Conservation (phyloP, 2,797 vertebrate genomes). For the Salarias fasciatus region DNA sequence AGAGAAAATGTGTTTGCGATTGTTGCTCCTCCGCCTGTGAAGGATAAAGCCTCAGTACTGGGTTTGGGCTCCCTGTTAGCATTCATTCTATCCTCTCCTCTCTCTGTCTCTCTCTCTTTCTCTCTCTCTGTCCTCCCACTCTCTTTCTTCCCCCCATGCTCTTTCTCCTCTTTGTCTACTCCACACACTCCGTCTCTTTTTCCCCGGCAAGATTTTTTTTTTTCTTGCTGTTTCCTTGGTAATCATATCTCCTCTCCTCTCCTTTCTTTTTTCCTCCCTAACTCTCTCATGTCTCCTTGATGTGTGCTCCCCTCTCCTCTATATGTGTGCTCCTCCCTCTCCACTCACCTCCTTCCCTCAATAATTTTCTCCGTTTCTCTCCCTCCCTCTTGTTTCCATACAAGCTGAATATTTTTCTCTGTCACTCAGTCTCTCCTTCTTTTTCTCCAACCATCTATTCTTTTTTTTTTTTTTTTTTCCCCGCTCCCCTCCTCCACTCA, state of each 20-base stretch:
- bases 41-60: slow-evolving; percentile 84
- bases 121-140: slow-evolving; percentile 71
- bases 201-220: slow-evolving; percentile 66
- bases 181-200: slow-evolving; percentile 67
- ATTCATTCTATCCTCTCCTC: slow-evolving; percentile 79
- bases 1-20: slow-evolving; percentile 88
- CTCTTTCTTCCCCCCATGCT: slow-evolving; percentile 68
- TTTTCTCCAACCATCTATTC: slow-evolving; percentile 52
- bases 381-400: slow-evolving; percentile 67
- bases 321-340: slow-evolving; percentile 52
- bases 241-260: slow-evolving; percentile 77
- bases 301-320: slow-evolving; percentile 61
- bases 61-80: slow-evolving; percentile 85
- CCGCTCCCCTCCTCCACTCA: slow-evolving; percentile 37
- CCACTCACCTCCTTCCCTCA: slow-evolving; percentile 67
- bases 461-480: too few species aligned
- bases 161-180: slow-evolving; percentile 73
- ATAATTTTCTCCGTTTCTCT: slow-evolving; percentile 58
- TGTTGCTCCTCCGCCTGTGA: slow-evolving; percentile 86
- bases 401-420: slow-evolving; percentile 56
- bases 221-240: slow-evolving; percentile 78
- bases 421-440: slow-evolving; percentile 51
- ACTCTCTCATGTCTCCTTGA: slow-evolving; percentile 73
- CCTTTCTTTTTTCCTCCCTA: slow-evolving; percentile 61
- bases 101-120: slow-evolving; percentile 53